These are phyloP conservation scores for Leuciscus idus DNA, from an alignment of 2,113 vertebrate genomes.

Conservation along the genomic window DNA sequence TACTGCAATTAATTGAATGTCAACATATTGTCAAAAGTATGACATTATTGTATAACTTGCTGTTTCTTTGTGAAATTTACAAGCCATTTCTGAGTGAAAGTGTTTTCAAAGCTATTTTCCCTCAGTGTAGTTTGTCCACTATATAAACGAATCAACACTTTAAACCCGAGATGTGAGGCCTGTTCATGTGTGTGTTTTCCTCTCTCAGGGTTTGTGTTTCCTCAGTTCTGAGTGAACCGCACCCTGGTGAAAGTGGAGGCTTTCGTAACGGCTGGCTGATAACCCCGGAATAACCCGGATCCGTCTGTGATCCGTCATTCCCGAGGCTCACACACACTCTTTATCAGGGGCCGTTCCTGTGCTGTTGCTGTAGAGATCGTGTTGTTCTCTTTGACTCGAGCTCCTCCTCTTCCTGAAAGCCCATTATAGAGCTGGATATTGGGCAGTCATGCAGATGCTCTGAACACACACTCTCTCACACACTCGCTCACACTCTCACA, in stretches of 20 bases:
- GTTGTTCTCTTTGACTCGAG: neutral
- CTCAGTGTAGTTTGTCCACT: neutral
- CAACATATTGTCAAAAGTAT: too few relatives aligned
- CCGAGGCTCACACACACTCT: neutral
- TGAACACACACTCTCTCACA: neutral
- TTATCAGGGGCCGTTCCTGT: neutral
- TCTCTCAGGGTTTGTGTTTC: conserved; percentile 35
- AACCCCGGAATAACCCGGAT: conserved; percentile 6
- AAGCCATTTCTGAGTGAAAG: too few relatives aligned
- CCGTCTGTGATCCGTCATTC: neutral
- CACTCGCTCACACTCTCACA: too few relatives aligned
- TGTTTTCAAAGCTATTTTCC: neutral
- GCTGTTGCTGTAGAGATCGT: conserved; percentile 12
- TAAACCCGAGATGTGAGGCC: too few relatives aligned
- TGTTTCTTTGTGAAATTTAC: neutral
- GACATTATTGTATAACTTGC: too few relatives aligned
- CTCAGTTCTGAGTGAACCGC: conserved; percentile 20
- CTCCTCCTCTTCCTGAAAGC: conserved; percentile 33
- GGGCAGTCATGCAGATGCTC: conserved; percentile 29
- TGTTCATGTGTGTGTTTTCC: neutral
- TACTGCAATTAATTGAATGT: too few relatives aligned
- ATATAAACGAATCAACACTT: neutral
- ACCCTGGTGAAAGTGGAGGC: conserved; percentile 26
- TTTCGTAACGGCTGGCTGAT: neutral
- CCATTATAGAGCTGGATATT: conserved; percentile 35